Base-by-base conservation (phyloP, 1,140 invertebrate species). In the Planococcus citri region DNA sequence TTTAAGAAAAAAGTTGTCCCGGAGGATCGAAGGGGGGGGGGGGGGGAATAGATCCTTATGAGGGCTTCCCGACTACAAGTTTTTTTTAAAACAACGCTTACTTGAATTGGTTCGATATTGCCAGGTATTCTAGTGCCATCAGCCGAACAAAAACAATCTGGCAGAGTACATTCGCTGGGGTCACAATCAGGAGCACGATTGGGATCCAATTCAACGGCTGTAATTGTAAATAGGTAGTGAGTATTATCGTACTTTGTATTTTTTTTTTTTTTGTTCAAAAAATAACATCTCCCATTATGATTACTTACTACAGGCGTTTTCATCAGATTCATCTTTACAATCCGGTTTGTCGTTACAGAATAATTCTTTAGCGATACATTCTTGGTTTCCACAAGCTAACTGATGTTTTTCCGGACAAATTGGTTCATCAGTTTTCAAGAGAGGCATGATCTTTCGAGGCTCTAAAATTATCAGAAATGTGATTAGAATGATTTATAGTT, bases 241-340 rank as follows among this genome's bases (percentile, higher is more conserved):
- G 69, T 70, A 69, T 69, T 33, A 12, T 67, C 70, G 71, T 41
- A 17, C 67, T 71, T 61, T 33, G n/a, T 68, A n/a, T 58, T 68
- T 20, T 33, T 27, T 21, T 25, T 14, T 8, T 24, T 68, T 10
- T 25, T 70, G 3, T 9, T 58, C 17, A 70, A 58, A 57, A 51
- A n/a, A 51, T n/a, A n/a, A n/a, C n/a, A n/a, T n/a, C n/a, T n/a
- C n/a, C 29, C 12, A n/a, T n/a, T 17, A 6, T 58, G 2, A 70
- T n/a, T 25, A 89, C 90, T 89, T 83, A 95, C 92, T 87, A 83
- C 94, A 96, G 73, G 92, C 90, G 76, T 92, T 93, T 83, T 97
- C 94, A 77, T 97, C 94, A 41, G 92, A 95, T 75, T 93, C 90
- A 79, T 97, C 94, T 75, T 90, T 88, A 80, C 94, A 97, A 75